Conservation (phyloP, 2,888 invertebrate genomes). For the Gari tellinella region DNA sequence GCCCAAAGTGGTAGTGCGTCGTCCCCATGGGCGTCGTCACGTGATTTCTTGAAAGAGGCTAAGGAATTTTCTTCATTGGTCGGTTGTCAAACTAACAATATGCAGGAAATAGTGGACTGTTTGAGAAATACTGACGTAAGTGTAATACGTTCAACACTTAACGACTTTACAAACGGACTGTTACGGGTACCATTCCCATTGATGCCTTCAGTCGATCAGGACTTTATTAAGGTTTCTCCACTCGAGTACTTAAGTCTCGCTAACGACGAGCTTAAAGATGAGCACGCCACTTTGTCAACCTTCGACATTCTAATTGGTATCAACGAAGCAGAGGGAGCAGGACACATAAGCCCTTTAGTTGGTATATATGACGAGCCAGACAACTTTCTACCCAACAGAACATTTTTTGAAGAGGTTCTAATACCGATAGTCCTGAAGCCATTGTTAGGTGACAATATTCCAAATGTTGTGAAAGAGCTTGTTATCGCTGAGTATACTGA, state of each 20-base stretch:
- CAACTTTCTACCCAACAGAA: slow-evolving; percentile 7
- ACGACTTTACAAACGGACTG: too few species aligned
- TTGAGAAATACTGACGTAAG: background rate
- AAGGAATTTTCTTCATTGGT: slow-evolving; percentile 12
- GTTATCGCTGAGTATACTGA: too few species aligned
- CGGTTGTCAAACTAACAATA: slow-evolving; percentile 2
- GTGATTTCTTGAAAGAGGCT: background rate
- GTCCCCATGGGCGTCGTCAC: background rate
- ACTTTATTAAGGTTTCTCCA: slow-evolving; percentile 9
- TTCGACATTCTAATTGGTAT: slow-evolving; percentile 15
- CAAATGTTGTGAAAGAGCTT: too few species aligned
- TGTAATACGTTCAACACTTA: too few species aligned
- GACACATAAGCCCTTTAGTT: slow-evolving; percentile 5
- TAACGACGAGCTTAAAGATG: too few species aligned
- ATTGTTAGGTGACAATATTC: too few species aligned
- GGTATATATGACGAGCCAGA: slow-evolving; percentile 14
- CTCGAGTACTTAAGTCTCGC: background rate
- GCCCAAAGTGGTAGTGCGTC: slow-evolving; percentile 61
- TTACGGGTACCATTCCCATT: slow-evolving; percentile 17
- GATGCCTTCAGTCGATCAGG: slow-evolving; percentile 14
- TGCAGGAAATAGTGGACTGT: slow-evolving; percentile 5
- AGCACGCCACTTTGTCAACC: background rate
- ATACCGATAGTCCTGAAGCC: background rate
- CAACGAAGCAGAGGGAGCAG: slow-evolving; percentile 9
- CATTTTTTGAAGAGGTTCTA: slow-evolving; percentile 4